Evolutionary conservation across 2,113 vertebrate genomes (phyloP).

Genomic region (Dolichotis patagonum): DNA sequence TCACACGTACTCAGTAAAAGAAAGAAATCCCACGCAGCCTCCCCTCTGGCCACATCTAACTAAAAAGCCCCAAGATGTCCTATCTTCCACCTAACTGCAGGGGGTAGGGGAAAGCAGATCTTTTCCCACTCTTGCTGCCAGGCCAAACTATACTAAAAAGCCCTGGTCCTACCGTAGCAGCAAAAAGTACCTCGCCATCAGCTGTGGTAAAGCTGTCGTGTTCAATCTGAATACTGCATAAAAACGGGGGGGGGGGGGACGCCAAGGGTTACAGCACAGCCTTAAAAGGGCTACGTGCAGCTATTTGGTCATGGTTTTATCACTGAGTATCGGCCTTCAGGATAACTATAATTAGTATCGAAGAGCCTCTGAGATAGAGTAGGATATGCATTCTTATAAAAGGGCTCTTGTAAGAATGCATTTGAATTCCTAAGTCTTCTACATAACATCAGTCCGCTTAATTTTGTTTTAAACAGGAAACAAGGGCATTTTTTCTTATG

Average conservation of each 20-base stretch:
- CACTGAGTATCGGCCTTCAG: slow-evolving; percentile 78
- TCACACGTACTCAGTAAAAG: slow-evolving; percentile 29
- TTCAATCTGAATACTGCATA: slow-evolving; percentile 82
- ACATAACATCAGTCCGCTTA: not conserved
- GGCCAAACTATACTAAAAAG: slow-evolving; percentile 74
- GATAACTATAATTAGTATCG: slow-evolving; percentile 79
- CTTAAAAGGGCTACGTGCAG: slow-evolving; percentile 80
- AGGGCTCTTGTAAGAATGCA: slow-evolving; percentile 27
- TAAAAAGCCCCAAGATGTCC: slow-evolving; percentile 71
- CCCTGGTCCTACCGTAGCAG: slow-evolving; percentile 79
- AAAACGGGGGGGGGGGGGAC: slow-evolving; percentile 59
- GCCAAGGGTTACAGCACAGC: slow-evolving; percentile 76
- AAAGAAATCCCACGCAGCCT: slow-evolving; percentile 37
- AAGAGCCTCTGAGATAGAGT: not conserved
- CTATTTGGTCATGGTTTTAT: slow-evolving; percentile 77
- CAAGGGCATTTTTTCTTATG: not conserved
- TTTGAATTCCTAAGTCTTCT: not conserved
- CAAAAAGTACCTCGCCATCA: slow-evolving; percentile 77
- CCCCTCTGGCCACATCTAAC: slow-evolving; percentile 45
- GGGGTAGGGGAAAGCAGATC: slow-evolving; percentile 67
- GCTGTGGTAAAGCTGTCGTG: slow-evolving; percentile 80
- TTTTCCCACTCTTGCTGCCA: slow-evolving; percentile 65
- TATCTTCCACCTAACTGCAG: slow-evolving; percentile 71
- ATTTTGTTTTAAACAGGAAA: slow-evolving; percentile 47
- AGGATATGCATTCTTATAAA: slow-evolving; percentile 41